Percentiles rank a stretch among this genome's conserved stretches.
phyloP scores from a whole-genome alignment of 1,140 invertebrate species.

The Akabosia matsudoensis region DNA sequence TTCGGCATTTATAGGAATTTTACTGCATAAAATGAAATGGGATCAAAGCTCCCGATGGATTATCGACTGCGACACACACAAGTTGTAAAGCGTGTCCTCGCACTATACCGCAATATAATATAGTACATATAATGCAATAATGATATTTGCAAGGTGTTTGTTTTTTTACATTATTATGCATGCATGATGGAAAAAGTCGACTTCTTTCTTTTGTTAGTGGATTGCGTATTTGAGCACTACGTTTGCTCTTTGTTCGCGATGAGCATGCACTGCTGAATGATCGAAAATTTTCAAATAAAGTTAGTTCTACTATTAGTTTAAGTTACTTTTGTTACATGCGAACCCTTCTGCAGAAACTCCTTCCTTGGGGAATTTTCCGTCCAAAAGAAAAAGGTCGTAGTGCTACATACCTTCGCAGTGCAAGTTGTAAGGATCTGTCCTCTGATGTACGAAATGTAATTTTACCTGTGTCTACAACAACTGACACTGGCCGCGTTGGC shows the following conservation, averaged over 20 bases:
- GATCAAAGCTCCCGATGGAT: not conserved
- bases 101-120: no score
- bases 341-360: constrained; percentile 1
- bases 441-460: constrained; percentile 11
- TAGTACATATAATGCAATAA: no score
- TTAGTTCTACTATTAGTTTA: not conserved
- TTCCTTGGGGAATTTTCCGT: constrained; percentile 7
- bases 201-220: no score
- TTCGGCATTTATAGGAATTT: not conserved
- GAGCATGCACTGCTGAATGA: no score
- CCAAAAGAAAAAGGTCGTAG: constrained; percentile 5
- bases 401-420: constrained; percentile 1
- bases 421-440: constrained; percentile 9
- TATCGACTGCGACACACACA: not conserved
- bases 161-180: no score
- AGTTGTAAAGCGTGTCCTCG: not conserved
- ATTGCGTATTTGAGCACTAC: no score
- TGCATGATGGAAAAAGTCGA: no score
- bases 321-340: not conserved
- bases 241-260: no score
- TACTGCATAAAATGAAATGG: not conserved
- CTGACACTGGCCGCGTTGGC: not conserved
- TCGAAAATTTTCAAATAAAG: not conserved
- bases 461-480: not conserved
- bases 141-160: no score